phyloP scores from a whole-genome alignment of 2,797 vertebrate genomes.

The Coranthus polyacanthus region DNA sequence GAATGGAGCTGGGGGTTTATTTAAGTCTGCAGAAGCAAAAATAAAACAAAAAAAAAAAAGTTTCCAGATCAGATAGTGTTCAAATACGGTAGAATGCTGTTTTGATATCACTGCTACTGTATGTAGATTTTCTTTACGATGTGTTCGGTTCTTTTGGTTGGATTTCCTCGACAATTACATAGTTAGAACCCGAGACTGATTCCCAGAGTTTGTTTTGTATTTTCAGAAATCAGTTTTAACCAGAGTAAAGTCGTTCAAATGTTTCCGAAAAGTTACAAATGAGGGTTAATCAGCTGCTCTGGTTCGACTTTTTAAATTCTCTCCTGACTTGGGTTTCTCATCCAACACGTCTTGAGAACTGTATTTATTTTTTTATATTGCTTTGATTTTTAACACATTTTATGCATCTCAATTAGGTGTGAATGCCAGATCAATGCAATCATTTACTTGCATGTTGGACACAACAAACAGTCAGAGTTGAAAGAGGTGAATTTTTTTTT shows the following conservation, averaged over 20 bases:
- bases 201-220: slow-evolving; percentile 13
- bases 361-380: slow-evolving; percentile 48
- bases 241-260: slow-evolving; percentile 5
- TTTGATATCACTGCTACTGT: slow-evolving; percentile 25
- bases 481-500: slow-evolving; percentile 35
- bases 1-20: slow-evolving; percentile 6
- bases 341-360: slow-evolving; percentile 43
- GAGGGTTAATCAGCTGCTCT: background rate
- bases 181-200: background rate
- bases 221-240: slow-evolving; percentile 8
- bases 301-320: slow-evolving; percentile 32
- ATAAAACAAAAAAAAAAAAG: no score
- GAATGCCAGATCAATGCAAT: slow-evolving; percentile 77
- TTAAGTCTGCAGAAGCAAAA: background rate
- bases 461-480: slow-evolving; percentile 41
- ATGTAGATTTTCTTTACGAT: slow-evolving; percentile 2
- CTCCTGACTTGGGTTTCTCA: slow-evolving; percentile 33
- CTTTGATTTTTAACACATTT: slow-evolving; percentile 53
- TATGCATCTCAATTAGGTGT: slow-evolving; percentile 67
- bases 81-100: background rate
- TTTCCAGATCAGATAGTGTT: slow-evolving; percentile 21
- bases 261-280: no score
- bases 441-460: slow-evolving; percentile 74
- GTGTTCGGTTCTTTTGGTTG: slow-evolving; percentile 6
- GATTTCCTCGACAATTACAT: slow-evolving; percentile 21